These are phyloP conservation scores for Drosophila navojoa DNA, from an alignment of 1,140 invertebrate species.

Conservation along the genomic window DNA sequence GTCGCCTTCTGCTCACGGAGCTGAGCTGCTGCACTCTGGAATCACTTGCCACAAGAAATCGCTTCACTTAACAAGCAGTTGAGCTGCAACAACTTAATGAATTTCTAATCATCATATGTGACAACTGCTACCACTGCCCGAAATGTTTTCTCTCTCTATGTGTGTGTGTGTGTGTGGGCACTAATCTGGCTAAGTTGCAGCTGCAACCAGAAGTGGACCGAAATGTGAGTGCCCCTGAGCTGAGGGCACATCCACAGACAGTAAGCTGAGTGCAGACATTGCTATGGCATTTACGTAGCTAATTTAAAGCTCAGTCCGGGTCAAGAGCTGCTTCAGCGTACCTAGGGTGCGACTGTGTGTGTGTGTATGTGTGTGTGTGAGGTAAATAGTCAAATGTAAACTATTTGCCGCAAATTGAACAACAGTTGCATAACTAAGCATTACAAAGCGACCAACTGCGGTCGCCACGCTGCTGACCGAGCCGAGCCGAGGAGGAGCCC, in stretches of 20 bases:
- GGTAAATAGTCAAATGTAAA: slow-evolving; percentile 71
- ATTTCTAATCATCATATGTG: slow-evolving; percentile 49
- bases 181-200: slow-evolving; percentile 10
- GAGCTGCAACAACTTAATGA: slow-evolving; percentile 49
- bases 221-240: slow-evolving; percentile 13
- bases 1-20: no score
- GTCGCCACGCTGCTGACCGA: slow-evolving; percentile 35
- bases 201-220: slow-evolving; percentile 12
- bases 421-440: slow-evolving; percentile 62
- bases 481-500: slow-evolving; percentile 9
- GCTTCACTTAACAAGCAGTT: slow-evolving; percentile 39
- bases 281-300: slow-evolving; percentile 52
- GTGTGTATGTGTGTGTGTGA: slow-evolving; percentile 16
- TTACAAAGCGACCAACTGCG: slow-evolving; percentile 42
- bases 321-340: slow-evolving; percentile 31
- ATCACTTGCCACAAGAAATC: slow-evolving; percentile 31
- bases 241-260: slow-evolving; percentile 28
- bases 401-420: slow-evolving; percentile 78
- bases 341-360: slow-evolving; percentile 9
- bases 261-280: slow-evolving; percentile 20
- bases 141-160: background rate
- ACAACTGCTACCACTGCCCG: slow-evolving; percentile 26
- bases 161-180: slow-evolving; percentile 11
- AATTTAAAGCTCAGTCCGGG: slow-evolving; percentile 60
- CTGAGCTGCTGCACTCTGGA: background rate